These are phyloP conservation scores for Dryobates pubescens DNA, from an alignment of 2,797 vertebrate species.

Conservation along the genomic window DNA sequence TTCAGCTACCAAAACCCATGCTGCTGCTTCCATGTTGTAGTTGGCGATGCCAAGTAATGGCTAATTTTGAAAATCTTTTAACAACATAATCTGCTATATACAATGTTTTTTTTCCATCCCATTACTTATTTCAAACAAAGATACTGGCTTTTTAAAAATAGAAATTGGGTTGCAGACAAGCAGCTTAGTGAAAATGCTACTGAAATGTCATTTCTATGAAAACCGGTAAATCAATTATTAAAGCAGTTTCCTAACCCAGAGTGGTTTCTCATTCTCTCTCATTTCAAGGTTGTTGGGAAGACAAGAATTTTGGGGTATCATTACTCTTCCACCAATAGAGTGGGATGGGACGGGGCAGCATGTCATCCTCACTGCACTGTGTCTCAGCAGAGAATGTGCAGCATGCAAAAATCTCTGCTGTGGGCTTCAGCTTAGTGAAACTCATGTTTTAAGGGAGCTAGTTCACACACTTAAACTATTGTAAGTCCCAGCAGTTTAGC, in stretches of 20 bases:
- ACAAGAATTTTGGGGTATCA: neutral
- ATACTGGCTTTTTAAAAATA: conserved; percentile 44
- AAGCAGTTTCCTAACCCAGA: conserved; percentile 74
- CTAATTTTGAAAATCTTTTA: neutral
- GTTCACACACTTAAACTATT: neutral
- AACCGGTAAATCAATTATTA: conserved; percentile 77
- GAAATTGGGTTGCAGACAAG: conserved; percentile 49
- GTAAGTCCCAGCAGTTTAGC: neutral
- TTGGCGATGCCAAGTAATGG: neutral
- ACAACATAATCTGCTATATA: neutral
- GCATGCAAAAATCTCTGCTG: neutral
- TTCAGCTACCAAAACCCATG: accelerated
- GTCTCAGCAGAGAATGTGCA: neutral
- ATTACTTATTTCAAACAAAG: conserved; percentile 1
- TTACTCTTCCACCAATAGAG: neutral
- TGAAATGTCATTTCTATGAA: conserved; percentile 71
- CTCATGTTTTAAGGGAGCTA: accelerated
- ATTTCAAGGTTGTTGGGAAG: neutral
- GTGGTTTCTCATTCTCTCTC: conserved; percentile 59
- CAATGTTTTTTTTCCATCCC: neutral
- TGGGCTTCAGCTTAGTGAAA: neutral
- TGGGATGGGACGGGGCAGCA: accelerated
- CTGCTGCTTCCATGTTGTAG: neutral
- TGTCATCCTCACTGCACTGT: accelerated
- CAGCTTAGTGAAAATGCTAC: conserved; percentile 73